phyloP scores from a whole-genome alignment of 1,140 invertebrate species.

The Mercenaria mercenaria region DNA sequence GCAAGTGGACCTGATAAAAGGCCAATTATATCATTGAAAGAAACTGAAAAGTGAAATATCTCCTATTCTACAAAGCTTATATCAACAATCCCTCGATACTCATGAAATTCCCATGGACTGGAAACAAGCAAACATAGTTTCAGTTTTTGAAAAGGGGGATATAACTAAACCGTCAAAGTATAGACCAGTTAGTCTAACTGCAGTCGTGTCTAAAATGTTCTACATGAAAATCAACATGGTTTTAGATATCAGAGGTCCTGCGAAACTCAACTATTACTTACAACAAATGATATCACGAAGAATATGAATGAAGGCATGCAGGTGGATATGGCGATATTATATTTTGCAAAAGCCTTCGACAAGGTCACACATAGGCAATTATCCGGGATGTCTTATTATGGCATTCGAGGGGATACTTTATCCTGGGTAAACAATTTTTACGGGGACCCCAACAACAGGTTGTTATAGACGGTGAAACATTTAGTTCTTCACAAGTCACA shows the following conservation, averaged over 20 bases:
- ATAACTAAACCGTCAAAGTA: slow-evolving; percentile 20
- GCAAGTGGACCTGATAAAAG: background rate
- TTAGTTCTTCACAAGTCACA: background rate
- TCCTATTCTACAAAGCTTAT: background rate
- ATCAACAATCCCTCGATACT: slow-evolving; percentile 7
- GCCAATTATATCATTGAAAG: background rate
- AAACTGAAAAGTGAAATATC: background rate
- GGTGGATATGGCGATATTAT: slow-evolving; percentile 31
- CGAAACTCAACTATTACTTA: slow-evolving; percentile 2
- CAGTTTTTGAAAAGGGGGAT: slow-evolving; percentile 33
- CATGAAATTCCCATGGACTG: background rate
- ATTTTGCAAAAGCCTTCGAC: slow-evolving; percentile 52
- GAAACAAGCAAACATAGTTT: slow-evolving; percentile 21
- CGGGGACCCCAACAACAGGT: background rate
- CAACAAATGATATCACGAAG: slow-evolving; percentile 3
- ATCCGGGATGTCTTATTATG: background rate
- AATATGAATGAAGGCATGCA: slow-evolving; percentile 15
- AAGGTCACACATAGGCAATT: background rate
- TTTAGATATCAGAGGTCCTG: slow-evolving; percentile 19
- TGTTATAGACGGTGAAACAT: no score
- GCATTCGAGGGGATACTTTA: background rate
- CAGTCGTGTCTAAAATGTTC: slow-evolving; percentile 13
- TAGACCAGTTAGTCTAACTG: background rate
- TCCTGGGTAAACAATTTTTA: slow-evolving; percentile 1
- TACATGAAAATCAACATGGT: slow-evolving; percentile 40